Evolutionary conservation across 2,113 vertebrate species (phyloP), one percentile per base, ranked within the genome.

Genomic region (Limnothrissa miodon): DNA sequence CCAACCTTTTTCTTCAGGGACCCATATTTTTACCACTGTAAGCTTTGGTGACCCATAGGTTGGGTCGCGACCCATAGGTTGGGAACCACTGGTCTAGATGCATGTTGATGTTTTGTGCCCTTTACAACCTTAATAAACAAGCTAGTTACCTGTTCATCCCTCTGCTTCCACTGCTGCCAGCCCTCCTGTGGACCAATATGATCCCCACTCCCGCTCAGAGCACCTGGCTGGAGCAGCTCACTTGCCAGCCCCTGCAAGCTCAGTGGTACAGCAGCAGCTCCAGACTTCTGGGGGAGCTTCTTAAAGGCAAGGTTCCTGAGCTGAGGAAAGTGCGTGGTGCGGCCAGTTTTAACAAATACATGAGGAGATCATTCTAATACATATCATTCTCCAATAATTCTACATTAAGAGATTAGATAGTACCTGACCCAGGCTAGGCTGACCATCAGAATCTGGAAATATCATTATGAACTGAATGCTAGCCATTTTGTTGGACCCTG

Each of bases 151-250:
- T 97, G 97, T 29, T 97, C 97, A 81, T 98, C 97, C 92, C 91
- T 96, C 90, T 97, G 96, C 89, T 96, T 97, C 97, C 96, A 97
- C 80, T 98, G 95, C 88, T 97, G 96, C 97, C 97, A 98, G 0
- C 94, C 95, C 84, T 97, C 96, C 89, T 95, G 90, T 17, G 93
- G 92, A 44, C 88, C 85, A 25, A 82, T 83, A 29, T 93, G 94
- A 42, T 92, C 92, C 46, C 80, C 87, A 51, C 13, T 74, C 13
- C 66, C 66, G 2, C 29, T 19, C 66, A 39, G 66, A 5, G 91
- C 13, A 9, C 86, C 79, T 17, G 94, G 90, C 66, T 84, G 89
- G 36, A 95, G 89, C 86, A 96, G 94, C 25, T 97, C 96, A 82
- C 88, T 91, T 19, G 96, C 96, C 88, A 95, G 89, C 0, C 92